Evolutionary conservation across 2,797 vertebrate species (phyloP), one percentile per base, ranked within the genome.

Genomic region (Rhinatrema bivittatum): DNA sequence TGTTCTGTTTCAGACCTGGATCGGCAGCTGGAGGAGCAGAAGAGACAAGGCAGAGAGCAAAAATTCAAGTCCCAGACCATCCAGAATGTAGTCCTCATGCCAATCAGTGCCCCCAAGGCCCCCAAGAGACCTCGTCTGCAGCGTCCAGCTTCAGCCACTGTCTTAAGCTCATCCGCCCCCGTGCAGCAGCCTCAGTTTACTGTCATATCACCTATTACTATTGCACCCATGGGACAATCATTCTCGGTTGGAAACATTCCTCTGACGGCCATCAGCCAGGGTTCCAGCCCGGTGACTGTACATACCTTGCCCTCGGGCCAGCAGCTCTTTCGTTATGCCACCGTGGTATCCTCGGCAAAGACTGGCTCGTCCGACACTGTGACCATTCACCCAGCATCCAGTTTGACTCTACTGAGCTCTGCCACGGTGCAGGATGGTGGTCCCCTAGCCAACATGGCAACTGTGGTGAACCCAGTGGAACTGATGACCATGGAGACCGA

Each of bases 171-270:
- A 9, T 77, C 74, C 25, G 61, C 63, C 23, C 52, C 88, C 6
- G 72, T 87, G 18, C 91, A 93, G 62, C 84, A 84, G 54, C 80
- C 82, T 33, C 83, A 86, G 40, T 94, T 93, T 73, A 94, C 94
- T 0, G 89, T 98, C 50, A 76, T 87, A 49, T 83, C 85, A 0
- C 75, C 86, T 15, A 91, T 98, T 11, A 73, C 83, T 40, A 72
- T 87, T 2, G 70, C 80, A 0, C 72, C 81, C 0, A 68, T 78
- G 8, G 85, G 84, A 38, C 85, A 87, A 32, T 82, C 87, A 7
- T 85, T 88, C 43, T 87, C 86, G 4, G 60, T 85, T 30, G 61
- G 79, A 17, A 83, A 84, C 48, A 78, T 90, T 54, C 85, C 85
- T 0, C 55, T 85, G 54, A 73, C 80, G 3, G 76, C 87, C 5